phyloP scores from a whole-genome alignment of 2,113 vertebrate genomes.

The Sorex fumeus region DNA sequence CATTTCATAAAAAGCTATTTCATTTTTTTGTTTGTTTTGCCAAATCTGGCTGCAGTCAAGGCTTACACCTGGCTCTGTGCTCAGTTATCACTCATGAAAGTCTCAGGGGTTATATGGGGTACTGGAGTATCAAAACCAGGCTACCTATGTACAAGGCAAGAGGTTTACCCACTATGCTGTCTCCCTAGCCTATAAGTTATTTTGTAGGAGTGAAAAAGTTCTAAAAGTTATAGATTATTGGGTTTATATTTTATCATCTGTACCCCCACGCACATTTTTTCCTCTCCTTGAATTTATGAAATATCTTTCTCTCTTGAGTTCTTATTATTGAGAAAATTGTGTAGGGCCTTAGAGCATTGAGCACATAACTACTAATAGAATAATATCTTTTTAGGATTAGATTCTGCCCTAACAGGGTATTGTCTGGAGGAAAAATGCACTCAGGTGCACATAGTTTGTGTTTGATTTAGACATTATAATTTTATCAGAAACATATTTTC shows the following conservation, averaged over 20 bases:
- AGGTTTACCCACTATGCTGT: no score
- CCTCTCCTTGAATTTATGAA: not conserved
- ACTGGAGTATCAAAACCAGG: no score
- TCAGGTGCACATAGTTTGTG: not conserved
- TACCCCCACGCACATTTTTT: no score
- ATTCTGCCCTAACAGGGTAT: not conserved
- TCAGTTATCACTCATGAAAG: no score
- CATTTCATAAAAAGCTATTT: not conserved
- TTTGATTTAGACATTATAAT: not conserved
- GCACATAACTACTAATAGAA: conserved; percentile 17
- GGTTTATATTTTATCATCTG: not conserved
- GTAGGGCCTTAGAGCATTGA: not conserved
- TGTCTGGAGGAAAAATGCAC: conserved; percentile 5
- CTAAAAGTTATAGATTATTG: not conserved
- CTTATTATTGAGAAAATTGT: not conserved
- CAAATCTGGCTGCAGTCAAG: no score
- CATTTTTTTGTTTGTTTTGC: no score
- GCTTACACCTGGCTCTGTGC: no score
- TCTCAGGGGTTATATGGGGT: no score
- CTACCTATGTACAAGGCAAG: no score
- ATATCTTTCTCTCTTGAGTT: not conserved
- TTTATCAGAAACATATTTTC: conserved; percentile 38
- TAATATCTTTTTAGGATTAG: no score
- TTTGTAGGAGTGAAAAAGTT: not conserved
- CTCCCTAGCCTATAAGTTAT: no score